Evolutionary conservation across 2,888 invertebrate genomes (phyloP).

Genomic region (Troilus luridus): DNA sequence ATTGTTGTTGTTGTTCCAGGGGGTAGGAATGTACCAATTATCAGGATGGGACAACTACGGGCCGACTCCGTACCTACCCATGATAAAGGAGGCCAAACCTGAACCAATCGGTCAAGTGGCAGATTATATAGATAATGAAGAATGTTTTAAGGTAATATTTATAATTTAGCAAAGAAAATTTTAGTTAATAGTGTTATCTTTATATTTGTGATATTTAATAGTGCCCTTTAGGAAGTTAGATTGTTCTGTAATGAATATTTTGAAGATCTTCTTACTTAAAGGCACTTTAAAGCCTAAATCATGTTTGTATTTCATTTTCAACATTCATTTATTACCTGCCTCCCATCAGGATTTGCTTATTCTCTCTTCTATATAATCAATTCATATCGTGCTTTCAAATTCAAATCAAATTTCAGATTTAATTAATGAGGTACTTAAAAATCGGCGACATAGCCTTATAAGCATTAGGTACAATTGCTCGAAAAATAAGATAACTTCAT

Average conservation of each 20-base stretch:
- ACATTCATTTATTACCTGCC: no score
- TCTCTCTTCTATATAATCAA: no score
- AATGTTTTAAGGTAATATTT: conserved; percentile 79
- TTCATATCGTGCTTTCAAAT: no score
- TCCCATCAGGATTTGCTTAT: no score
- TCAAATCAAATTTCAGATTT: no score
- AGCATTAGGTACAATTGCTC: no score
- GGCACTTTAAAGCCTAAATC: not conserved
- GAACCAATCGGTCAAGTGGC: conserved; percentile 86
- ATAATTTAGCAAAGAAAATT: not conserved
- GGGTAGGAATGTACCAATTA: conserved; percentile 59
- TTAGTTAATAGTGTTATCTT: not conserved
- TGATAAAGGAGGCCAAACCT: conserved; percentile 74
- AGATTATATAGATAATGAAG: conserved; percentile 84
- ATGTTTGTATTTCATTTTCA: not conserved
- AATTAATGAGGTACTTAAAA: no score
- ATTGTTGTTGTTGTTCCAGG: conserved; percentile 45
- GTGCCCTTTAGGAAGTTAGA: not conserved
- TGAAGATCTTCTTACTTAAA: not conserved
- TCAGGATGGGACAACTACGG: conserved; percentile 65
- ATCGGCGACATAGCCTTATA: no score
- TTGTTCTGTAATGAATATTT: not conserved
- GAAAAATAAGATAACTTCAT: no score
- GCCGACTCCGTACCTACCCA: conserved; percentile 69
- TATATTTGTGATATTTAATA: not conserved